Percentiles rank a stretch among this genome's conserved stretches.
Evolutionary conservation across 2,113 vertebrate genomes (phyloP).

Genomic region (Lontra canadensis): DNA sequence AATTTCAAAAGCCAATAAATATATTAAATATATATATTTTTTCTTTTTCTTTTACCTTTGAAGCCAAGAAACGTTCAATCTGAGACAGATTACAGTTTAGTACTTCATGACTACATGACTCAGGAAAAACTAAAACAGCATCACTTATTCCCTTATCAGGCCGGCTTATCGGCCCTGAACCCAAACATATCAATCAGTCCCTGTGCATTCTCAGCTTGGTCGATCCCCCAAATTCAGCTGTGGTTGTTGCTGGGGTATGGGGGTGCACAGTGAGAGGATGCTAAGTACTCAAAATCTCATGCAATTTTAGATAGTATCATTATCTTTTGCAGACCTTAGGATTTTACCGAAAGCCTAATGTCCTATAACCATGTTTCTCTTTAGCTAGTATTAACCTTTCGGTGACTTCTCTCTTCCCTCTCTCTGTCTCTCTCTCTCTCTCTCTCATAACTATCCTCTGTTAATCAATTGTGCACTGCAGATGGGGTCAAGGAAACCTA

Average conservation of each 20-base stretch:
- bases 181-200: background rate
- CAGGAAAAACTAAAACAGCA: background rate
- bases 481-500: conserved; percentile 92
- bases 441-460: conserved; percentile 88
- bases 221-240: background rate
- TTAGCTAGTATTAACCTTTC: conserved; percentile 91
- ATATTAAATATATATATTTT: background rate
- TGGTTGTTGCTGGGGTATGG: background rate
- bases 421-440: conserved; percentile 66
- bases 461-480: conserved; percentile 97
- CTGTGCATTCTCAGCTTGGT: background rate
- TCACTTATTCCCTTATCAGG: background rate
- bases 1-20: background rate
- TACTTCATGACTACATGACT: background rate
- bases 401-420: conserved; percentile 83
- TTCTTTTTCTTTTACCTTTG: background rate
- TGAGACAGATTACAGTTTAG: background rate
- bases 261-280: conserved; percentile 69
- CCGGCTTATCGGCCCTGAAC: background rate
- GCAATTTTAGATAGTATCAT: conserved; percentile 88
- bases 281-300: conserved; percentile 84
- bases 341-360: conserved; percentile 92
- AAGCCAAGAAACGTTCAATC: background rate
- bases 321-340: conserved; percentile 90
- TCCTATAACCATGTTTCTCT: conserved; percentile 90